phyloP scores from a whole-genome alignment of 2,888 invertebrate species.

The Luperina testacea region DNA sequence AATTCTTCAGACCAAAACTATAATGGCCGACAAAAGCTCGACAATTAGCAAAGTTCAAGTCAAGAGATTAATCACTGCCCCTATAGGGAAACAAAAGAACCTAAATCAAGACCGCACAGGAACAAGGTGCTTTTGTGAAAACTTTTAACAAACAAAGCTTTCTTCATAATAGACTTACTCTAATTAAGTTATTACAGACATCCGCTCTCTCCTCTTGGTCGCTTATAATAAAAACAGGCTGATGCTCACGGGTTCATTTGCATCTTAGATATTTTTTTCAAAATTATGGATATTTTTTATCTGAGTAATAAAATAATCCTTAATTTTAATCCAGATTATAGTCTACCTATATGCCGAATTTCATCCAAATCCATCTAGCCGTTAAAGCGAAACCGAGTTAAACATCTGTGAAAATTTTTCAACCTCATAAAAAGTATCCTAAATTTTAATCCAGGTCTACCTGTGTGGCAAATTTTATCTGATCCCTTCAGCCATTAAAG shows the following conservation, averaged over 20 bases:
- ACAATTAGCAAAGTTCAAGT: conserved; percentile 26
- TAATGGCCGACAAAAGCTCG: conserved; percentile 5
- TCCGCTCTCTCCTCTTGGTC: conserved; percentile 11
- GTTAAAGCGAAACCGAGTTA: not conserved
- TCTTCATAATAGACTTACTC: conserved; percentile 16
- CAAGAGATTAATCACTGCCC: conserved; percentile 36
- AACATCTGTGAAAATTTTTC: not conserved
- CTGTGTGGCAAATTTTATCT: not conserved
- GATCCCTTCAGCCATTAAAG: not conserved
- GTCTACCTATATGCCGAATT: not conserved
- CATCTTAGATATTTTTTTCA: not conserved
- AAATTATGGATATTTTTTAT: too few species aligned
- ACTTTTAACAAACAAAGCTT: conserved; percentile 46
- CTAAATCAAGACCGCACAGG: conserved; percentile 39
- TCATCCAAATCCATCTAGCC: not conserved
- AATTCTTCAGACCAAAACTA: not conserved
- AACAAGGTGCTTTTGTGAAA: conserved; percentile 41
- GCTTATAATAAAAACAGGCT: conserved; percentile 18
- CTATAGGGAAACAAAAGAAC: conserved; percentile 37
- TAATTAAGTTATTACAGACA: conserved; percentile 48
- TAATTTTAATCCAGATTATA: not conserved
- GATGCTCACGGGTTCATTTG: conserved; percentile 7
- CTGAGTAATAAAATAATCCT: too few species aligned
- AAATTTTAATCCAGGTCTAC: not conserved
- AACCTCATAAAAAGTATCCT: not conserved